Evolutionary conservation across 2,797 vertebrate species (phyloP), one percentile per base, ranked within the genome.

Genomic region (Australoheros facetus): DNA sequence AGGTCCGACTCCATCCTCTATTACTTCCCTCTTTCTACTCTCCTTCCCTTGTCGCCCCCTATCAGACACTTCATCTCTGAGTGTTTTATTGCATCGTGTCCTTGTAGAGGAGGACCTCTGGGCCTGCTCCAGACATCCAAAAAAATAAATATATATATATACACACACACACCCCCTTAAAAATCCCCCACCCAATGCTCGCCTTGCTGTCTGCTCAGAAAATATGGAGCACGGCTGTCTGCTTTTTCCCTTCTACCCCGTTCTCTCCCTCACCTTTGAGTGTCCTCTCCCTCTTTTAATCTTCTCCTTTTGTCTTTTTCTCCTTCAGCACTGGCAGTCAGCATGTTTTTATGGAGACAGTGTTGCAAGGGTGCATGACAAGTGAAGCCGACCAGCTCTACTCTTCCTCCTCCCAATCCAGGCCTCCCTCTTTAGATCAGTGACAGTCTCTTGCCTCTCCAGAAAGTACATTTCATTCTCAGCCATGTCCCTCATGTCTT

Each of bases 61-160:
- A 87, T 89, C 88, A 85, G 85, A 88, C 82, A 89, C 89, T 88
- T 88, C 87, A 90, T 86, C 81, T 84, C 82, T 84, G 85, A 91
- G 85, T 91, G 91, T 92, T 91, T 91, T 89, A 89, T 91, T 87
- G 87, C 82, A 11, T 73, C 75, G 86, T 89, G 92, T 90, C 91
- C 93, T 93, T 93, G 90, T 85, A 85, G 91, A 91, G 81, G 77
- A 91, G 82, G 86, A 90, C 88, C 87, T 93, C 85, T 90, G 91
- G 87, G 77, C 86, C 75, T 16, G 55, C 84, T 89, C 89, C 91
- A 90, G 90, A 91, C 85, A 90, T 88, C 81, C 82, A 37, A 75
- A 89, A 82, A 87, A 79, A 32, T 32, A 32, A 7, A 32, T 32
- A 32, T 32, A 32, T 32, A 32, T 32, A 32, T 7, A 32, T 7